These are phyloP conservation scores for Brachionus rotundiformis DNA, from an alignment of 1,140 invertebrate genomes.

Conservation along the genomic window DNA sequence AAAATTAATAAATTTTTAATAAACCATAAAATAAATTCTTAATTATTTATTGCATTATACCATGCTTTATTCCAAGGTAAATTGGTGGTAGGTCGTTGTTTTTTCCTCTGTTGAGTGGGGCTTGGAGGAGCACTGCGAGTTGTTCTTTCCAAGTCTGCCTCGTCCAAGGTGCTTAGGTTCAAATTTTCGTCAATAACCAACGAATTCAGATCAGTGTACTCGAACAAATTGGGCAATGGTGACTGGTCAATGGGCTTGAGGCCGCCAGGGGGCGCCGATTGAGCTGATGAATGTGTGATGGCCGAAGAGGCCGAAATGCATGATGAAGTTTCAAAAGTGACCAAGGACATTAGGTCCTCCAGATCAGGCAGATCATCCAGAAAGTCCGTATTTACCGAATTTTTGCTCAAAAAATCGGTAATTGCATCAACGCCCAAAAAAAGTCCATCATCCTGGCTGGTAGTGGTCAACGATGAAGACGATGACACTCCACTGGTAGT, in stretches of 20 bases:
- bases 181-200: constrained; percentile 20
- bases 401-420: constrained; percentile 37
- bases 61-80: constrained; percentile 38
- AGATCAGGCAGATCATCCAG: constrained; percentile 26
- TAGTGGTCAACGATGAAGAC: constrained; percentile 15
- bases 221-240: constrained; percentile 4
- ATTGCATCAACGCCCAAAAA: constrained; percentile 38
- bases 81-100: constrained; percentile 23
- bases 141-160: not conserved
- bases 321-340: not conserved
- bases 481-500: constrained; percentile 17
- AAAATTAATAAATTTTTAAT: not conserved
- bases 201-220: constrained; percentile 22
- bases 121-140: constrained; percentile 33
- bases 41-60: not conserved
- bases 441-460: constrained; percentile 19
- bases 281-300: constrained; percentile 1
- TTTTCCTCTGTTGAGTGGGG: constrained; percentile 27
- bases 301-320: not conserved
- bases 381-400: constrained; percentile 8
- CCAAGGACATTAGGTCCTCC: constrained; percentile 19
- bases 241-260: not conserved
- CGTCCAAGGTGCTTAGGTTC: constrained; percentile 3
- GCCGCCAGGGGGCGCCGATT: constrained; percentile 25
- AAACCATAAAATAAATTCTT: not conserved